A percentile compares a stretch with the other conserved stretches of the same genome.
Conservation (phyloP, 2,113 vertebrate species). For the Gavialis gangeticus region DNA sequence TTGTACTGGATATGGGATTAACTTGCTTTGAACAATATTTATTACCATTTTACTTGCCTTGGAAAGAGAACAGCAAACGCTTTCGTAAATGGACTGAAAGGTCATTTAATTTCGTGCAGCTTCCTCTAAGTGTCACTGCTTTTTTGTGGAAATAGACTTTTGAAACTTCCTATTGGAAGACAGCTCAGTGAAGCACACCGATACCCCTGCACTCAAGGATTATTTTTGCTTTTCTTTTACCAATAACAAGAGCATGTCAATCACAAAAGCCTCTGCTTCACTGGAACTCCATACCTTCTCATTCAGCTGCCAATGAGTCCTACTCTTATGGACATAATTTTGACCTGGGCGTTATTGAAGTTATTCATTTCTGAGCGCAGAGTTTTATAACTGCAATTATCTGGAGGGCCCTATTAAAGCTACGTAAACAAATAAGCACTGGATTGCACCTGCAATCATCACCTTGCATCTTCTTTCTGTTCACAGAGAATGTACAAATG, state of each 20-base stretch:
- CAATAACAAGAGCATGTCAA: not conserved
- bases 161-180: not conserved
- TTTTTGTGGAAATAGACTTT: not conserved
- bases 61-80: not conserved
- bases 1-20: slow-evolving; percentile 27
- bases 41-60: slow-evolving; percentile 26
- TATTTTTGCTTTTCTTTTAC: not conserved
- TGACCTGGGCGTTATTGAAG: not conserved
- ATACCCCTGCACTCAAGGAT: not conserved
- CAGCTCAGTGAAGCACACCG: not conserved
- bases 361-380: not conserved
- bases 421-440: not conserved
- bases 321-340: not conserved
- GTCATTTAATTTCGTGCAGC: not conserved
- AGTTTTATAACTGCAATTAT: not conserved
- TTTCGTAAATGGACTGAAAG: not conserved
- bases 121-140: not conserved
- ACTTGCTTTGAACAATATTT: slow-evolving; percentile 44
- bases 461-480: not conserved
- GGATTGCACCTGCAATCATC: not conserved
- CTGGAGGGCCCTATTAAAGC: not conserved
- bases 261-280: not conserved
- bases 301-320: not conserved
- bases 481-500: not conserved
- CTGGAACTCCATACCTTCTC: not conserved